A percentile compares a stretch with the other conserved stretches of the same genome.
These are phyloP conservation scores for Callopanchax toddi DNA, from an alignment of 2,113 vertebrate genomes.

Conservation along the genomic window DNA sequence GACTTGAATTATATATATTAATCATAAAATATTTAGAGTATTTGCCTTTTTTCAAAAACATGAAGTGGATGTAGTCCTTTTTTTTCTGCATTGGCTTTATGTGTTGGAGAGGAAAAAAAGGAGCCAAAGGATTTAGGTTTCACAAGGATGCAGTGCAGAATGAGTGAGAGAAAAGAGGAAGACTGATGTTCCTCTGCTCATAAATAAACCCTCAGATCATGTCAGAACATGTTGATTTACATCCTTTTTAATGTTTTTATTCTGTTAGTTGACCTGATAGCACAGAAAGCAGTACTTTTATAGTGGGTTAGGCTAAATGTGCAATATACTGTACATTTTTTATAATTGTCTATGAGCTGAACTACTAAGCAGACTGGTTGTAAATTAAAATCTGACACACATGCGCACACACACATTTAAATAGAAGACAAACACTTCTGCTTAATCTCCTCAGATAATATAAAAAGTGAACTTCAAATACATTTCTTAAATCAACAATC, in stretches of 20 bases:
- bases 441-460: too few species aligned
- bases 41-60: constrained; percentile 68
- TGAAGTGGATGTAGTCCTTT: constrained; percentile 38
- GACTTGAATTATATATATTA: constrained; percentile 76
- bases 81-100: constrained; percentile 22
- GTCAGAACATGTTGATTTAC: neutral
- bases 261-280: neutral
- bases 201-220: constrained; percentile 9
- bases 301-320: neutral
- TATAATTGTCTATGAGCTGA: too few species aligned
- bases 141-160: constrained; percentile 8
- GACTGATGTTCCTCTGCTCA: neutral
- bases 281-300: neutral
- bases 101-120: constrained; percentile 7
- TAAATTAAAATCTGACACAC: too few species aligned
- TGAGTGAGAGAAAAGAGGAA: constrained; percentile 12
- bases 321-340: neutral
- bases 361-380: too few species aligned
- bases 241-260: neutral
- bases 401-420: too few species aligned
- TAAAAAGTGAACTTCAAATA: too few species aligned
- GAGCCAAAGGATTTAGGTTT: constrained; percentile 22
- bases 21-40: constrained; percentile 78
- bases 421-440: too few species aligned
- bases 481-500: too few species aligned